phyloP scores from a whole-genome alignment of 2,888 invertebrate genomes.

The Dilophus febrilis region DNA sequence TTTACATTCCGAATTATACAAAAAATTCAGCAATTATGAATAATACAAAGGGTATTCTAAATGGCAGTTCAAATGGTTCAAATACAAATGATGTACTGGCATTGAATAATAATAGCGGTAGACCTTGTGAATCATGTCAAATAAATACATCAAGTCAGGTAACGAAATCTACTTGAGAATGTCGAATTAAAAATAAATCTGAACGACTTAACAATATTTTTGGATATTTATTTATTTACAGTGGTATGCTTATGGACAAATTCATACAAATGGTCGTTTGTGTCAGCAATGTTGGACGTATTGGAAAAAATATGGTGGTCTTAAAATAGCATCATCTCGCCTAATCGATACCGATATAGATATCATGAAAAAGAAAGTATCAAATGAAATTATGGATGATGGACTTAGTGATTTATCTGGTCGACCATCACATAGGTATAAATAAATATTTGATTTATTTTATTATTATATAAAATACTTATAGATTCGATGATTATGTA shows the following conservation, averaged over 20 bases:
- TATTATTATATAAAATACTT: too few relatives aligned
- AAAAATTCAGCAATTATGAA: slow-evolving; percentile 71
- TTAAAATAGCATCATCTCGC: slow-evolving; percentile 61
- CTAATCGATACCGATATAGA: slow-evolving; percentile 33
- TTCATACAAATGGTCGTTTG: slow-evolving; percentile 80
- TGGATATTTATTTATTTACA: slow-evolving; percentile 33
- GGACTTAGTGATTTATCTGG: slow-evolving; percentile 31
- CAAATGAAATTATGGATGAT: slow-evolving; percentile 32
- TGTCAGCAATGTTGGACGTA: slow-evolving; percentile 92
- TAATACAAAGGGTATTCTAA: slow-evolving; percentile 47
- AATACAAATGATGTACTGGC: slow-evolving; percentile 34
- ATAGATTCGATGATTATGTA: too few relatives aligned
- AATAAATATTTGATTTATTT: too few relatives aligned
- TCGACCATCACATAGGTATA: slow-evolving; percentile 24
- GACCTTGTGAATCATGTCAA: slow-evolving; percentile 72
- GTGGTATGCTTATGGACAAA: slow-evolving; percentile 95
- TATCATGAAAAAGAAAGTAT: slow-evolving; percentile 29
- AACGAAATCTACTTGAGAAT: too few relatives aligned
- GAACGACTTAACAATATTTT: neutral
- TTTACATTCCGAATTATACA: slow-evolving; percentile 97
- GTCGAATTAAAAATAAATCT: too few relatives aligned
- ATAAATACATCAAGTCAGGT: slow-evolving; percentile 37
- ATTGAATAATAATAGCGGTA: slow-evolving; percentile 34
- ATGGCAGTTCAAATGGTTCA: slow-evolving; percentile 53
- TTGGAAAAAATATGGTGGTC: slow-evolving; percentile 97